These are phyloP conservation scores for Umimayanthus chanpuru DNA, from an alignment of 92 coral and sea anemone species.

Conservation along the genomic window DNA sequence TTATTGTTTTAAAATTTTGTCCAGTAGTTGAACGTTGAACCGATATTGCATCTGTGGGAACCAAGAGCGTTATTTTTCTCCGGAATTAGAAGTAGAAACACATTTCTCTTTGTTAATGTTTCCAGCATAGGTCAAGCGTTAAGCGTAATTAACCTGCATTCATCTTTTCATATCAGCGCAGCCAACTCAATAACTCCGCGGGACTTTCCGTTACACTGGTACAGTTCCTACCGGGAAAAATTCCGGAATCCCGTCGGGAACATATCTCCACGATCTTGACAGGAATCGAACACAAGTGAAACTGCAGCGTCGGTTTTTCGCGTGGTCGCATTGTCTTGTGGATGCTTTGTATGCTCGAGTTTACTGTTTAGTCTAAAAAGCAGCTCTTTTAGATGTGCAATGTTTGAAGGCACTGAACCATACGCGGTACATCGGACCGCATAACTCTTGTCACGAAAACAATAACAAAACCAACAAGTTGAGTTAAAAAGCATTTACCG, in stretches of 20 bases:
- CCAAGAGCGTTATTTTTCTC: background rate
- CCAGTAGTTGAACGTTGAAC: background rate
- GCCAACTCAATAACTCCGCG: background rate
- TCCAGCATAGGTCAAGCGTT: background rate
- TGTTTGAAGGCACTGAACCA: background rate
- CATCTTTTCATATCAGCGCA: background rate
- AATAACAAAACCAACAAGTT: too few species aligned
- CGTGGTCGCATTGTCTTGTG: background rate
- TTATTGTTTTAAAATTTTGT: background rate
- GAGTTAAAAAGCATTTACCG: too few species aligned
- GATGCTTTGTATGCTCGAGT: background rate
- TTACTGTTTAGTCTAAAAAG: background rate
- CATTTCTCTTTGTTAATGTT: background rate
- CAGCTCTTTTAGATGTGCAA: background rate
- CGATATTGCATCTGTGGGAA: conserved; percentile 1
- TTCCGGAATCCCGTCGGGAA: background rate
- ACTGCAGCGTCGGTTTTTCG: background rate
- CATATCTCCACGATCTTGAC: background rate
- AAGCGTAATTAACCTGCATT: conserved; percentile 12
- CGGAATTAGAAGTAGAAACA: background rate
- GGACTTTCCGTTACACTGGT: background rate
- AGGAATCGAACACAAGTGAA: background rate
- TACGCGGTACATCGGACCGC: background rate
- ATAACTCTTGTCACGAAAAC: background rate
- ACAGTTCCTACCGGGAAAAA: background rate